Percentiles rank a stretch among this genome's conserved stretches.
Evolutionary conservation across 2,797 vertebrate genomes (phyloP).

Genomic region (Psittacula derbiana): DNA sequence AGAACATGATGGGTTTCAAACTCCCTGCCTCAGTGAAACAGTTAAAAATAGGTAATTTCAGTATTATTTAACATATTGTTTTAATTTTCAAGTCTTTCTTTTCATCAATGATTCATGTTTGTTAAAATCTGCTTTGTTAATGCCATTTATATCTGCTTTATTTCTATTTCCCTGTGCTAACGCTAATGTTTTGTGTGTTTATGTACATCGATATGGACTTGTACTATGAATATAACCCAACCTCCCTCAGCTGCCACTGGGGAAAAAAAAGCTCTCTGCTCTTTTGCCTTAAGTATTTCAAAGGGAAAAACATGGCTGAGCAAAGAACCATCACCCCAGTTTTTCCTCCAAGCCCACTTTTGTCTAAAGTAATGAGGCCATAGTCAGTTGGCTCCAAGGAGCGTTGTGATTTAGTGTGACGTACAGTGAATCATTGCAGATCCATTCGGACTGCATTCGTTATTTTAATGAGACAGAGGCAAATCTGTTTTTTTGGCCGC

Average conservation of each 20-base stretch:
- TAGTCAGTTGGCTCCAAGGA: conserved; percentile 81
- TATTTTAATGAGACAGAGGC: conserved; percentile 79
- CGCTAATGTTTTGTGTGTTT: background rate
- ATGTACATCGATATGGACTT: accelerated
- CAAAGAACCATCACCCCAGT: conserved; percentile 45
- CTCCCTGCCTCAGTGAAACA: background rate
- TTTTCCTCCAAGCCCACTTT: conserved; percentile 80
- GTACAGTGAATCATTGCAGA: conserved; percentile 75
- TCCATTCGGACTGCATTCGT: conserved; percentile 70
- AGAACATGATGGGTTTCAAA: background rate
- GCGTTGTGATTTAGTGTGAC: conserved; percentile 85
- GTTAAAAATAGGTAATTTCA: background rate
- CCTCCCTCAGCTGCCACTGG: background rate
- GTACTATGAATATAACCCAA: background rate
- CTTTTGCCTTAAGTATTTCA: conserved; percentile 25
- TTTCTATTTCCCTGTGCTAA: background rate
- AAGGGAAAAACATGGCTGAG: background rate
- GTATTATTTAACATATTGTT: background rate
- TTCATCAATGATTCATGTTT: background rate
- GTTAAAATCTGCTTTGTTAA: background rate
- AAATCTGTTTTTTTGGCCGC: conserved; percentile 69
- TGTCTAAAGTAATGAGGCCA: conserved; percentile 85
- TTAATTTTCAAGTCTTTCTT: background rate
- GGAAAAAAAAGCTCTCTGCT: background rate
- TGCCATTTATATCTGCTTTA: background rate